Percentiles rank a stretch among this genome's conserved stretches.
Evolutionary conservation across 1,140 invertebrate genomes (phyloP).

Genomic region (Drosophila repletoides): DNA sequence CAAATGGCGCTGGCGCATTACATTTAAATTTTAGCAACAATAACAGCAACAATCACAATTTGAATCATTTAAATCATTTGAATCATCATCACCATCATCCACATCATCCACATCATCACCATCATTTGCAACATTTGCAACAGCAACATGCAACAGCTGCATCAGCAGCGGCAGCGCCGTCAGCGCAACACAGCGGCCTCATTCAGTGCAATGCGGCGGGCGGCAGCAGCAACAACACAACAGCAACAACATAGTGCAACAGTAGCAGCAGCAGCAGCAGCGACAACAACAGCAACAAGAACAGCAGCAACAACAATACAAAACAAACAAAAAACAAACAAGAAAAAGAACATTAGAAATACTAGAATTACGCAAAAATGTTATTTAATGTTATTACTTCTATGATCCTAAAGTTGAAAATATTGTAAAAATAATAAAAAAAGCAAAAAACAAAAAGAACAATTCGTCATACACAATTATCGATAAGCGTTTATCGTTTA

Average conservation of each 20-base stretch:
- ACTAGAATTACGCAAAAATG: conserved; percentile 79
- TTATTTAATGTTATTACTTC: conserved; percentile 80
- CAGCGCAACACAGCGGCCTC: conserved; percentile 63
- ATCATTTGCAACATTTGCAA: conserved; percentile 37
- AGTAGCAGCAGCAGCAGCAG: conserved; percentile 26
- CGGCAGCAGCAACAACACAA: conserved; percentile 17
- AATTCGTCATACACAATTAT: conserved; percentile 30
- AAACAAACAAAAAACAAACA: conserved; percentile 45
- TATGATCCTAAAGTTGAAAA: conserved; percentile 81
- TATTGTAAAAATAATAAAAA: conserved; percentile 78
- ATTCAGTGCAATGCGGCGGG: conserved; percentile 76
- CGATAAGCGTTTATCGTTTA: conserved; percentile 31
- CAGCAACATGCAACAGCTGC: conserved; percentile 30
- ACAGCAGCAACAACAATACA: conserved; percentile 44
- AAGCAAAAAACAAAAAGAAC: conserved; percentile 33
- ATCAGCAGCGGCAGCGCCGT: conserved; percentile 32
- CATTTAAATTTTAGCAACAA: conserved; percentile 81
- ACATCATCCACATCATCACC: conserved; percentile 45
- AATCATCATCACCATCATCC: conserved; percentile 51
- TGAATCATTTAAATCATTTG: conserved; percentile 66
- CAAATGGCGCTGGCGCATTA: conserved; percentile 68
- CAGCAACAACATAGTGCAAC: conserved; percentile 46
- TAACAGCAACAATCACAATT: conserved; percentile 77
- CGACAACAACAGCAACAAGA: conserved; percentile 43
- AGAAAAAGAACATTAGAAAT: conserved; percentile 72